Base-by-base conservation (phyloP, 2,113 vertebrate species). In the Andinoacara biseriatus region DNA sequence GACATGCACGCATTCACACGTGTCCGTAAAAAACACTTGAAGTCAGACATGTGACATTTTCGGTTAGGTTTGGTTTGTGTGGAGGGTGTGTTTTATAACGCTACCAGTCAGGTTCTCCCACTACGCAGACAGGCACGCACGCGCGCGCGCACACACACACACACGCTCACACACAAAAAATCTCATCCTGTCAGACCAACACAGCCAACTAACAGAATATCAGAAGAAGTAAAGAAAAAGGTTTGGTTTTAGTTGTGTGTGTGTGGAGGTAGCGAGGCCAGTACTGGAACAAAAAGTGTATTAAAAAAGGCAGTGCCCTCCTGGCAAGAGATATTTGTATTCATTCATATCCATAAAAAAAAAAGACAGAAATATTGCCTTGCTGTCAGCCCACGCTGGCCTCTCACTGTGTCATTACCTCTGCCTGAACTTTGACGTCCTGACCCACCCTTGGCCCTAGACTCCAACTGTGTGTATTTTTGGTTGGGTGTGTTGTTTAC, bases 31-130 rank as follows among this genome's bases (percentile, higher is more conserved):
- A 79, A 58, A 65, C 79, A 72, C 14, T 1, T 26, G 2, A 52
- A n/a, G 15, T 79, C 58, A 82, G 87, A 83, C 74, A 89, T 40
- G 62, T 90, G 83, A 84, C 84, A 77, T 58, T 86, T 86, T 91
- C 43, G 81, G 46, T 85, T 78, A 74, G 76, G 63, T 83, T 76
- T 84, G 58, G 54, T 84, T 80, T 85, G 14, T 76, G 35, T 59
- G 62, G 31, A 57, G 58, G 78, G 78, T 46, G 69, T 85, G 77
- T 43, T 4, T 57, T 74, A 59, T 81, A n/a, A 1, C 76, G 80
- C 29, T 54, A 80, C 74, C 60, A 72, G 74, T 85, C 75, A 74
- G 59, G 61, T 58, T 85, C 56, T 76, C 74, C 58, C 3, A 22
- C 33, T 20, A 10, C 26, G 33, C 15, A 9, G 15, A 40, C 13